Evolutionary conservation across 2,113 vertebrate genomes (phyloP).

Genomic region (Prionailurus bengalensis): DNA sequence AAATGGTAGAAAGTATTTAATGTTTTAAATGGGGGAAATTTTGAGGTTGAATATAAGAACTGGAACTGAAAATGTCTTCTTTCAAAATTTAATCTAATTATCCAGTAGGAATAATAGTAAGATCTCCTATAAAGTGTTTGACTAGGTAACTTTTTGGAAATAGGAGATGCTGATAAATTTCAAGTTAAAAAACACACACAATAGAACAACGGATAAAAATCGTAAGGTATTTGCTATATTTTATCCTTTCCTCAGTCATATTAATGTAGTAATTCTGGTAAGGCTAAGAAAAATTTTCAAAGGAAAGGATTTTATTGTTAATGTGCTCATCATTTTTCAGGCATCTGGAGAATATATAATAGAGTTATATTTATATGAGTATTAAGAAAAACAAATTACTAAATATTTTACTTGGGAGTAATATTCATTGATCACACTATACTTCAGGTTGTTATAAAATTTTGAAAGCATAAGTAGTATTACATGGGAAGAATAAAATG

Average conservation of each 20-base stretch:
- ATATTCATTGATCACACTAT: background rate
- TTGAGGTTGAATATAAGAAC: conserved; percentile 16
- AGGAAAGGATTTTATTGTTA: background rate
- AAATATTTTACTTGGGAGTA: background rate
- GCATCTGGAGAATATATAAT: background rate
- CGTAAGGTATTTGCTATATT: background rate
- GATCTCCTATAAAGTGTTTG: background rate
- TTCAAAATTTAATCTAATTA: conserved; percentile 27
- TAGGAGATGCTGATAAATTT: background rate
- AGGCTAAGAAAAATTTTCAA: background rate
- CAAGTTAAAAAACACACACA: background rate
- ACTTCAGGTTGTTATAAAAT: background rate
- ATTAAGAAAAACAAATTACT: background rate
- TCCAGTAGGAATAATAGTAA: background rate
- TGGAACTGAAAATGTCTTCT: background rate
- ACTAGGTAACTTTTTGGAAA: background rate
- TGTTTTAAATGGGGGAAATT: background rate
- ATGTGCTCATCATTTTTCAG: background rate
- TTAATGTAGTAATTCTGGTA: background rate
- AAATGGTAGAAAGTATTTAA: background rate
- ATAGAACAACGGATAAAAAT: background rate
- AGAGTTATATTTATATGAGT: background rate
- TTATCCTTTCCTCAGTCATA: background rate
- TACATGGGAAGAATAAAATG: background rate
- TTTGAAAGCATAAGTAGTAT: background rate